Percentiles rank a stretch among this genome's conserved stretches.
These are phyloP conservation scores for Amazona vittata DNA, from an alignment of 2,113 vertebrate genomes.

Conservation along the genomic window DNA sequence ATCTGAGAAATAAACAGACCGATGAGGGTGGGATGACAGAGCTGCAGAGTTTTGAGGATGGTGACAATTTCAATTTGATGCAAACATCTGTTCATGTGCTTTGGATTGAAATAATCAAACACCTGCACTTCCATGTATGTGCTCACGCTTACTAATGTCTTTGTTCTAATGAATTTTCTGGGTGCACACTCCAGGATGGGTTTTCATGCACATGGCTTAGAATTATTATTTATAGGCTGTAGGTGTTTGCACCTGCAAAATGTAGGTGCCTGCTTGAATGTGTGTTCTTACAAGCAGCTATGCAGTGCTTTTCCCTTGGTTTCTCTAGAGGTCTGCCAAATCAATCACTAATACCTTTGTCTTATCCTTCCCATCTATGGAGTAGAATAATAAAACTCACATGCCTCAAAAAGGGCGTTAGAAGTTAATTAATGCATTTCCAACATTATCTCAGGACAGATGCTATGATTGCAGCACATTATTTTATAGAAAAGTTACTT, in stretches of 20 bases:
- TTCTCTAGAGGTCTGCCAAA: neutral
- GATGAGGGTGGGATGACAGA: neutral
- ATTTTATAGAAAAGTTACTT: neutral
- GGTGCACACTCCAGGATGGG: neutral
- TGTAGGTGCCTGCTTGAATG: neutral
- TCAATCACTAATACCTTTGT: neutral
- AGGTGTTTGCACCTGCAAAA: conserved; percentile 31
- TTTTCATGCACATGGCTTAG: neutral
- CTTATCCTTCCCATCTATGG: neutral
- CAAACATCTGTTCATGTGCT: conserved; percentile 52
- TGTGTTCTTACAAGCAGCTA: neutral
- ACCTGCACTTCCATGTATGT: neutral
- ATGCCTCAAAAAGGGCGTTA: neutral
- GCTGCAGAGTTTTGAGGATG: conserved; percentile 6
- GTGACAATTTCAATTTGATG: conserved; percentile 22
- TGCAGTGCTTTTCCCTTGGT: neutral
- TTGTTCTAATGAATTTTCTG: neutral
- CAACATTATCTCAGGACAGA: neutral
- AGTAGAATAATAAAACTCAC: neutral
- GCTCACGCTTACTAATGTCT: neutral
- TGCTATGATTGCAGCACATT: neutral
- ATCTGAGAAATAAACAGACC: neutral
- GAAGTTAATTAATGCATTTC: neutral
- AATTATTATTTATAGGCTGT: neutral
- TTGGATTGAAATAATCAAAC: neutral